Evolutionary conservation across 2,113 vertebrate genomes (phyloP).

Genomic region (Pomatostomus ruficeps): DNA sequence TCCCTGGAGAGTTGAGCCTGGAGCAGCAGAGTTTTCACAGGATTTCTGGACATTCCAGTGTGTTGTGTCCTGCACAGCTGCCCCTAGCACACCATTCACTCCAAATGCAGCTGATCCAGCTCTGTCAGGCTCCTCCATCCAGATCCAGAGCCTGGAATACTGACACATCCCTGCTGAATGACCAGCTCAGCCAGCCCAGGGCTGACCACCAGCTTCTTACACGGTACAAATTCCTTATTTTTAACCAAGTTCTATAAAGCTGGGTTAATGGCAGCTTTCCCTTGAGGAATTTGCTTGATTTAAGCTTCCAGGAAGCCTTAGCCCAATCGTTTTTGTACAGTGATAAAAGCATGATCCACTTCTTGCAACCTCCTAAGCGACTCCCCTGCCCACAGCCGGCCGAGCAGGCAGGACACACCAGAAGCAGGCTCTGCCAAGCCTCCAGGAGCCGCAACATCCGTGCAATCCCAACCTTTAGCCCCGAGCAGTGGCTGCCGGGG

Average conservation of each 20-base stretch:
- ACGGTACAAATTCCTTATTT: fast-evolving
- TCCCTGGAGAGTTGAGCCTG: not conserved
- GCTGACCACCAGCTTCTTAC: not conserved
- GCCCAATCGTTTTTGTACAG: not conserved
- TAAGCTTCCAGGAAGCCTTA: not conserved
- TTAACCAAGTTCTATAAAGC: not conserved
- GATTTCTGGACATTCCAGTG: not conserved
- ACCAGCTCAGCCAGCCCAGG: not conserved
- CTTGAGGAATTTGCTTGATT: not conserved
- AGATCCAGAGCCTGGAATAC: not conserved
- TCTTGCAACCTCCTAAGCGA: not conserved
- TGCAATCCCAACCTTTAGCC: not conserved
- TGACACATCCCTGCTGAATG: not conserved
- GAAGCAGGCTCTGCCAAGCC: not conserved
- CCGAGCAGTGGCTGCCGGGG: not conserved
- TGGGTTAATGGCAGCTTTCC: not conserved
- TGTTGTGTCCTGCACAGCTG: not conserved
- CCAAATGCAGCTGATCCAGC: not conserved
- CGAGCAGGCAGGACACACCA: not conserved
- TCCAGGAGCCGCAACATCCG: fast-evolving
- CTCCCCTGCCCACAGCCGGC: not conserved
- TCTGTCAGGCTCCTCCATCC: not conserved
- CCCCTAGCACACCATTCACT: not conserved
- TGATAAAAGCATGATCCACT: not conserved
- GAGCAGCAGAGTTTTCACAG: not conserved